Conservation (phyloP, 2,888 invertebrate species). For the Rhorus exstirpatorius region DNA sequence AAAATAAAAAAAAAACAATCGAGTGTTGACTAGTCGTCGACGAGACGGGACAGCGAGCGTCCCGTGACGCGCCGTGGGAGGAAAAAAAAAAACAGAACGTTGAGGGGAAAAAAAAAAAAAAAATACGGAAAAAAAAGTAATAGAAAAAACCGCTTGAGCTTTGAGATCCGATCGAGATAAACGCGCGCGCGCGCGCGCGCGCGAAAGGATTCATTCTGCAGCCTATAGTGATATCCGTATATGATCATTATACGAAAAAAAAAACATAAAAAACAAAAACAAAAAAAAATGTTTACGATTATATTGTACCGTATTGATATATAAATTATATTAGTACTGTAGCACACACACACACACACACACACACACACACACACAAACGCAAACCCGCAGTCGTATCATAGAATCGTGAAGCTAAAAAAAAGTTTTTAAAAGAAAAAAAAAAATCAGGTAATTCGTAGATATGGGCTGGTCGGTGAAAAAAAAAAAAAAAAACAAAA, state of each 20-base stretch:
- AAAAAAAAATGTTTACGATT: constrained; percentile 68
- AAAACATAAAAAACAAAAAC: too few species aligned
- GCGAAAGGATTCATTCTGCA: constrained; percentile 70
- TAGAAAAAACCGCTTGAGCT: constrained; percentile 66
- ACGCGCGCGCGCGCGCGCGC: too few species aligned
- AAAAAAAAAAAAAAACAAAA: constrained; percentile 18
- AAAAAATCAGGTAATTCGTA: constrained; percentile 59
- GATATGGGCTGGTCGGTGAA: constrained; percentile 56
- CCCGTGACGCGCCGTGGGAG: constrained; percentile 1
- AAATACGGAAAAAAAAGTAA: constrained; percentile 23
- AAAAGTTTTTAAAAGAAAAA: constrained; percentile 13
- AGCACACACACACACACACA: constrained; percentile 44
- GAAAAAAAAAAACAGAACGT: constrained; percentile 11
- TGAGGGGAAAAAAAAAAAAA: constrained; percentile 33
- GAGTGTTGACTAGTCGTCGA: background rate
- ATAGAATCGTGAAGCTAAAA: constrained; percentile 49
- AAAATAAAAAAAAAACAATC: constrained; percentile 14
- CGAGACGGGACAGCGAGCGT: background rate
- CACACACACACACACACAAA: too few species aligned
- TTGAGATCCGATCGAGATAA: constrained; percentile 70
- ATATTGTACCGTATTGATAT: constrained; percentile 68
- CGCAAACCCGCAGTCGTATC: constrained; percentile 58
- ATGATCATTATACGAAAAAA: constrained; percentile 68
- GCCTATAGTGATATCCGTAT: constrained; percentile 70
- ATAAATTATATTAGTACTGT: constrained; percentile 63